These are phyloP conservation scores for Abrostola triplasia DNA, from an alignment of 2,888 invertebrate genomes.

Conservation along the genomic window DNA sequence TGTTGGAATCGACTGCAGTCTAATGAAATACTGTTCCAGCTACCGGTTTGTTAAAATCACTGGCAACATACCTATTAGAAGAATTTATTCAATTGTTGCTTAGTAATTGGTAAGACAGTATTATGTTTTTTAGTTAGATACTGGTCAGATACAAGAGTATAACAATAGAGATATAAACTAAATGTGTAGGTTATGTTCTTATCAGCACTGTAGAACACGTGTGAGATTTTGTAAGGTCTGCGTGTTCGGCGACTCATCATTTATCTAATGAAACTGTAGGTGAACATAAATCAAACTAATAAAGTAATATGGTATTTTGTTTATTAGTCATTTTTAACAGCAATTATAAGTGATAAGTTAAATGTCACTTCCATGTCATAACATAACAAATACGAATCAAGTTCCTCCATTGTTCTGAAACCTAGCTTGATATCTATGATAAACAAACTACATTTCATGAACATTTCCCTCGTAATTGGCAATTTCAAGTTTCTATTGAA, in stretches of 20 bases:
- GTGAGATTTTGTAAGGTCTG: too few relatives aligned
- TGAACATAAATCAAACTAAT: conserved; percentile 52
- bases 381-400: conserved; percentile 49
- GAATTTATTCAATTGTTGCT: too few relatives aligned
- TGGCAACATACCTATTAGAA: neutral
- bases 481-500: conserved; percentile 64
- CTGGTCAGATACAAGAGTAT: too few relatives aligned
- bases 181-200: neutral
- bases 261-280: neutral
- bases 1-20: conserved; percentile 3
- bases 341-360: conserved; percentile 82
- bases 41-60: neutral
- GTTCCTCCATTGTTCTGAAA: conserved; percentile 28
- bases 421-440: conserved; percentile 22
- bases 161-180: neutral
- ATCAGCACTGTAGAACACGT: conserved; percentile 14
- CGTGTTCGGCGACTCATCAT: too few relatives aligned
- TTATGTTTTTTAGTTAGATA: too few relatives aligned
- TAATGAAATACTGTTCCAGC: neutral
- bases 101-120: too few relatives aligned
- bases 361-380: conserved; percentile 59
- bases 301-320: conserved; percentile 58
- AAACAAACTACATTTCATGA: conserved; percentile 55
- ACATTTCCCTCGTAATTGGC: conserved; percentile 60
- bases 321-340: conserved; percentile 81